Percentiles rank a stretch among this genome's conserved stretches.
These are phyloP conservation scores for Drosophila recens DNA, from an alignment of 2,888 invertebrate species.

Conservation along the genomic window DNA sequence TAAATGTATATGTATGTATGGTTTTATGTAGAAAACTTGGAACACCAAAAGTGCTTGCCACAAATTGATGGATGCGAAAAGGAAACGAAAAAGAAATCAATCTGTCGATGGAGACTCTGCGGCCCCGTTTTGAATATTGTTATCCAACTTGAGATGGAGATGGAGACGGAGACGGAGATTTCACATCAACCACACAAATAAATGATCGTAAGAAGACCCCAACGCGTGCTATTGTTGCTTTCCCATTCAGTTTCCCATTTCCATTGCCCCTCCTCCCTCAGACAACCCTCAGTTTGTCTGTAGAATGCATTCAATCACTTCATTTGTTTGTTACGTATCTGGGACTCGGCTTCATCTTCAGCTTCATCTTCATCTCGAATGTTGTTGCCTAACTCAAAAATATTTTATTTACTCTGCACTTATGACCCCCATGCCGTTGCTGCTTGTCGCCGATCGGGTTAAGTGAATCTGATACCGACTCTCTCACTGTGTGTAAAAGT, in stretches of 20 bases:
- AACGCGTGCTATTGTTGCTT: constrained; percentile 74
- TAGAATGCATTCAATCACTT: constrained; percentile 77
- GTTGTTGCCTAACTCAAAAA: constrained; percentile 56
- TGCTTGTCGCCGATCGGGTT: constrained; percentile 69
- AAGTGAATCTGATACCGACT: constrained; percentile 76
- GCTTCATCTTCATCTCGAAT: constrained; percentile 11
- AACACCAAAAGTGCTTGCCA: constrained; percentile 38
- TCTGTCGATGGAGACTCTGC: constrained; percentile 42
- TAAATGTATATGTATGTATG: background rate
- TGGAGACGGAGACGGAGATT: background rate
- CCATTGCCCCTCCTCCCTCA: constrained; percentile 6
- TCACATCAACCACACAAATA: constrained; percentile 23
- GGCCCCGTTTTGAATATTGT: constrained; percentile 19
- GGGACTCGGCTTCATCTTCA: constrained; percentile 20
- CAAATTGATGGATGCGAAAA: constrained; percentile 60
- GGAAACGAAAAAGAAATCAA: constrained; percentile 64
- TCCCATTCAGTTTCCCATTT: constrained; percentile 28
- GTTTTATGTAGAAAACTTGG: constrained; percentile 6
- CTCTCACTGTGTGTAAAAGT: constrained; percentile 17
- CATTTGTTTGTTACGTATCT: constrained; percentile 64
- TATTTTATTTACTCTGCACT: constrained; percentile 80
- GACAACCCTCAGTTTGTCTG: constrained; percentile 33
- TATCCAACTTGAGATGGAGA: constrained; percentile 24
- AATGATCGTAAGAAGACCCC: constrained; percentile 41
- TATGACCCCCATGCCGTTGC: constrained; percentile 73